Evolutionary conservation across 2,113 vertebrate species (phyloP).

Genomic region (Crotalus helleri): DNA sequence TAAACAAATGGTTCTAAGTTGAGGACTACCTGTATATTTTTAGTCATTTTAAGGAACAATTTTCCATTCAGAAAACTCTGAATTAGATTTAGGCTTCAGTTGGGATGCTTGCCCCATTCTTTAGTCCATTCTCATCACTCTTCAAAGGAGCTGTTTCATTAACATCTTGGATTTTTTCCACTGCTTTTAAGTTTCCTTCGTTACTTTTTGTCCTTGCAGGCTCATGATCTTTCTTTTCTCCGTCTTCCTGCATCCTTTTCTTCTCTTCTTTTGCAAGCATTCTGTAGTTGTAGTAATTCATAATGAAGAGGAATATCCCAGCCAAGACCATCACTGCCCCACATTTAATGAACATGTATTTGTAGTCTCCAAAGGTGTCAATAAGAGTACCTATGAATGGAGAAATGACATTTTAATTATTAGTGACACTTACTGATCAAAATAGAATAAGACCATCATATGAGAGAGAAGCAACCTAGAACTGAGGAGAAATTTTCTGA

Average conservation of each 20-base stretch:
- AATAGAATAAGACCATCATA: background rate
- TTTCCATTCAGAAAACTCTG: background rate
- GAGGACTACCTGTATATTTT: background rate
- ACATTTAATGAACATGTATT: constrained; percentile 78
- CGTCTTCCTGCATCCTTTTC: constrained; percentile 40
- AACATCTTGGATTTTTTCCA: constrained; percentile 37
- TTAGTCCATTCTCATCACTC: constrained; percentile 32
- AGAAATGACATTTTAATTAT: background rate
- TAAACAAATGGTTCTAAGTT: background rate
- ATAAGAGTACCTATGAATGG: constrained; percentile 71
- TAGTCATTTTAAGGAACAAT: constrained; percentile 20
- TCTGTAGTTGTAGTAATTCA: constrained; percentile 79
- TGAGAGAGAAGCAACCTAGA: too few species aligned
- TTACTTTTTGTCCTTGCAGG: constrained; percentile 55
- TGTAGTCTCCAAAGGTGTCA: constrained; percentile 74
- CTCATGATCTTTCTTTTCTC: constrained; percentile 38
- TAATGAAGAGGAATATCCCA: constrained; percentile 76
- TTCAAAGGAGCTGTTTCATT: constrained; percentile 44
- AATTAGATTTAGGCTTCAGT: constrained; percentile 41
- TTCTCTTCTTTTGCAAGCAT: constrained; percentile 69
- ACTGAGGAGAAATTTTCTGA: too few species aligned
- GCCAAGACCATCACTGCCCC: constrained; percentile 73
- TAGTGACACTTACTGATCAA: background rate
- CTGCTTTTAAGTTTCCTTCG: constrained; percentile 23
- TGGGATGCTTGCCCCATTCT: constrained; percentile 45